Conservation (phyloP, 2,888 invertebrate genomes). For the Pristionchus maxplancki region DNA sequence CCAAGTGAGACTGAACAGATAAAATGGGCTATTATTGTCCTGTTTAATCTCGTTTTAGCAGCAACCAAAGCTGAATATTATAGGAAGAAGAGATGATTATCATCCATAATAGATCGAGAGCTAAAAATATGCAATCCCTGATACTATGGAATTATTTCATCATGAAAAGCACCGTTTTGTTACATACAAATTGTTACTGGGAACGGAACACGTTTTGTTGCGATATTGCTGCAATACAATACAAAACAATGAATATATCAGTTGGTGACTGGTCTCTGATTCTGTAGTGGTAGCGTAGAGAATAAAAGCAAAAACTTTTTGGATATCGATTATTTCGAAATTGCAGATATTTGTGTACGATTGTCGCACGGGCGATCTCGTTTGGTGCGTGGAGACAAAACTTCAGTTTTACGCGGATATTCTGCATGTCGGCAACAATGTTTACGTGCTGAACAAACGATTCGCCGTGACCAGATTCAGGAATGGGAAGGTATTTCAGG, state of each 20-base stretch:
- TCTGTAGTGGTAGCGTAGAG: not conserved
- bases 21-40: too few species aligned
- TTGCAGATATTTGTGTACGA: conserved; percentile 44
- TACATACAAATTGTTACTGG: too few species aligned
- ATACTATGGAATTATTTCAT: too few species aligned
- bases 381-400: conserved; percentile 64
- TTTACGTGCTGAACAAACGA: conserved; percentile 46
- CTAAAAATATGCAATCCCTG: too few species aligned
- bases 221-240: too few species aligned
- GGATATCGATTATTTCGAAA: too few species aligned
- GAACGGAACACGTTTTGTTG: too few species aligned
- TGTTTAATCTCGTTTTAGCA: not conserved
- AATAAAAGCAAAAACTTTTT: not conserved
- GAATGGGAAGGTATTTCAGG: conserved; percentile 28
- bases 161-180: too few species aligned
- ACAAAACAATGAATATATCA: not conserved
- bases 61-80: too few species aligned
- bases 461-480: conserved; percentile 22
- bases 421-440: conserved; percentile 30
- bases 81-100: too few species aligned
- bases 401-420: conserved; percentile 62
- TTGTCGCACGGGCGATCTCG: conserved; percentile 23
- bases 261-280: not conserved
- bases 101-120: too few species aligned
- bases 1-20: conserved; percentile 57